These are phyloP conservation scores for Chaitophorus viminalis DNA, from an alignment of 2,888 invertebrate species.

Conservation along the genomic window DNA sequence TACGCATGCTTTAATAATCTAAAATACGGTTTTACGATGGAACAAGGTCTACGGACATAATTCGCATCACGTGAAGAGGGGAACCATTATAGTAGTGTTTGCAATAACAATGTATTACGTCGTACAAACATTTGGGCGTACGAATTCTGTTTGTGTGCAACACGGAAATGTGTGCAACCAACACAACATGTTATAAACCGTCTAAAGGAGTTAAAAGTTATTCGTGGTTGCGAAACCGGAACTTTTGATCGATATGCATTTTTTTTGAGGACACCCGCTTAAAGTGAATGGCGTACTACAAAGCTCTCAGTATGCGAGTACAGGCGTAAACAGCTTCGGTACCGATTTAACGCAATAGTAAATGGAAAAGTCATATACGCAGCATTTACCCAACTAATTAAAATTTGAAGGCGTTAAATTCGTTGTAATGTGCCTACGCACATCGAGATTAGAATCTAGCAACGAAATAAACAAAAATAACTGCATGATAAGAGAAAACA, in stretches of 20 bases:
- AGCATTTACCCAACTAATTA: background rate
- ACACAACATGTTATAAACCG: background rate
- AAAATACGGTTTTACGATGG: slow-evolving; percentile 25
- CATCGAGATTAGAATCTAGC: slow-evolving; percentile 6
- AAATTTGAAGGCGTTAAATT: background rate
- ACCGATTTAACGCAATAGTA: background rate
- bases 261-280: background rate
- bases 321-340: background rate
- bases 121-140: slow-evolving; percentile 9
- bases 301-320: too few species aligned
- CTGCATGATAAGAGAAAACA: slow-evolving; percentile 34
- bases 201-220: background rate
- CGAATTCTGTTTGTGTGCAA: background rate
- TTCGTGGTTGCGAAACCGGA: slow-evolving; percentile 6
- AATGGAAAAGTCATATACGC: background rate
- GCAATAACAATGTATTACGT: slow-evolving; percentile 14
- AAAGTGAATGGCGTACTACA: background rate
- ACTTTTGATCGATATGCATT: background rate
- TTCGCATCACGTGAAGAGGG: slow-evolving; percentile 41
- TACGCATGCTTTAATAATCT: slow-evolving; percentile 23
- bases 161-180: background rate
- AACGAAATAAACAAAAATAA: background rate
- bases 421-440: background rate
- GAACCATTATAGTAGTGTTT: background rate
- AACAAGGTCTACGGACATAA: slow-evolving; percentile 34